Percentiles rank a stretch among this genome's conserved stretches.
phyloP scores from a whole-genome alignment of 2,113 vertebrate species.

The Carassius gibelio region DNA sequence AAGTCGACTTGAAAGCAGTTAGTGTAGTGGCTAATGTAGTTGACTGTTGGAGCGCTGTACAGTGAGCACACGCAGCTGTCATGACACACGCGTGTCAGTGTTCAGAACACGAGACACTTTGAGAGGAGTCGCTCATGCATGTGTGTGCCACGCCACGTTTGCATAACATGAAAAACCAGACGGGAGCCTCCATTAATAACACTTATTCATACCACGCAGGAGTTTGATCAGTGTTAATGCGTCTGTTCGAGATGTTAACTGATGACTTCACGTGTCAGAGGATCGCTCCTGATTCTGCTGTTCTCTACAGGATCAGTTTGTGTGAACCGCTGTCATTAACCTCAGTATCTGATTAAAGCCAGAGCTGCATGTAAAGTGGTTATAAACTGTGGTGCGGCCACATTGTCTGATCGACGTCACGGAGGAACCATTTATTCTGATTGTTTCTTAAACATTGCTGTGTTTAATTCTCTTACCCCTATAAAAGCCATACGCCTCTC shows the following conservation, averaged over 20 bases:
- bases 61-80: not conserved
- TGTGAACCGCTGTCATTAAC: not conserved
- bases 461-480: not conserved
- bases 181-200: not conserved
- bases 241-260: not conserved
- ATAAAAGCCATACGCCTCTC: not conserved
- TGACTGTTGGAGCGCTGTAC: not conserved
- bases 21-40: too few relatives aligned
- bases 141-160: not conserved
- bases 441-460: not conserved
- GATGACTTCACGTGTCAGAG: not conserved
- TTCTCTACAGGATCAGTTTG: not conserved
- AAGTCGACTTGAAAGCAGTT: not conserved
- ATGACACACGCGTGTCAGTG: not conserved
- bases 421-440: not conserved
- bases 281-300: too few relatives aligned
- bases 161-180: slow-evolving; percentile 52
- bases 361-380: not conserved
- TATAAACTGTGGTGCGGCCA: not conserved
- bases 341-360: not conserved
- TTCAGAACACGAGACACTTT: not conserved
- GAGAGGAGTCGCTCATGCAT: not conserved
- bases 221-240: not conserved
- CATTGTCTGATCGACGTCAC: not conserved
- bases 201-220: not conserved